phyloP scores from a whole-genome alignment of 2,888 invertebrate genomes.

The Ichneumon xanthorius region DNA sequence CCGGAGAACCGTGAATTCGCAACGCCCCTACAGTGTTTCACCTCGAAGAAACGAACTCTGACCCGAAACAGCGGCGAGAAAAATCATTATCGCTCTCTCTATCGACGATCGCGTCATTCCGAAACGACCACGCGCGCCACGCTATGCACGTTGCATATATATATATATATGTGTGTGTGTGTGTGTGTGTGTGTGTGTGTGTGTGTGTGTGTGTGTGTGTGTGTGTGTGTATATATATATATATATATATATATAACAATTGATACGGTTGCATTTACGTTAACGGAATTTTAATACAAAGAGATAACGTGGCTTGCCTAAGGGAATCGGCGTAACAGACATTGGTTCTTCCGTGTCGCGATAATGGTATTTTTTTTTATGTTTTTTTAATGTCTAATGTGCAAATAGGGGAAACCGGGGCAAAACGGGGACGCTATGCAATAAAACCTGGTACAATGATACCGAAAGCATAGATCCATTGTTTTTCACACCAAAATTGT shows the following conservation, averaged over 20 bases:
- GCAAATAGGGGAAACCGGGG: too few species aligned
- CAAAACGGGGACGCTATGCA: too few species aligned
- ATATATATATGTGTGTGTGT: not conserved
- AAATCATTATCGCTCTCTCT: slow-evolving; percentile 68
- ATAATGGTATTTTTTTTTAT: not conserved
- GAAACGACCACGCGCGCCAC: not conserved
- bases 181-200: not conserved
- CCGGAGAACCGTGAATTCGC: slow-evolving; percentile 34
- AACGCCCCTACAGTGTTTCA: slow-evolving; percentile 29
- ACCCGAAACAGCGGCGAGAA: slow-evolving; percentile 70
- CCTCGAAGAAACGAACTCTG: slow-evolving; percentile 68
- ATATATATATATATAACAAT: not conserved
- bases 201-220: not conserved
- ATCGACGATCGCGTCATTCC: slow-evolving; percentile 37
- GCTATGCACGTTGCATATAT: not conserved
- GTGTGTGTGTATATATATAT: not conserved
- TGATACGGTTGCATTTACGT: slow-evolving; percentile 2
- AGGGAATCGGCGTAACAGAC: not conserved
- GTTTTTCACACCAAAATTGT: too few species aligned
- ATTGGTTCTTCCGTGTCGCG: not conserved
- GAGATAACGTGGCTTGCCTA: not conserved
- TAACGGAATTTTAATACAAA: not conserved
- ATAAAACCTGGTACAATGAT: too few species aligned
- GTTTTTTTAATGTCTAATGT: not conserved
- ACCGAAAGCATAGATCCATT: too few species aligned